Evolutionary conservation across 2,888 invertebrate genomes (phyloP), one percentile per base, ranked within the genome.

Genomic region (Pristionchus japonicus): DNA sequence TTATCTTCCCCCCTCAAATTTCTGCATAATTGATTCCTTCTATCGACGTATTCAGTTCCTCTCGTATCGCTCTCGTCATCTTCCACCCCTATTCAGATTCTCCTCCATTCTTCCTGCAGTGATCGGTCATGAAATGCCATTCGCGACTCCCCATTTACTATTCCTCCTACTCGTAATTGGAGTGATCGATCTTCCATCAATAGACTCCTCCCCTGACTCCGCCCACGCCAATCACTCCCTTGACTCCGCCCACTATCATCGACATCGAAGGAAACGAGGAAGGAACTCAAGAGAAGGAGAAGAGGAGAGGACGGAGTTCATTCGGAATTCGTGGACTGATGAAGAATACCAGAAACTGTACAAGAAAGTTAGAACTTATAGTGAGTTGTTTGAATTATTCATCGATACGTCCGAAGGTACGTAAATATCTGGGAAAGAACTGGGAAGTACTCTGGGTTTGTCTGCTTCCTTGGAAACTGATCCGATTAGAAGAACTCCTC

Each of bases 311-410:
- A 91, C 91, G 7, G 91, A 92, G 52, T 92, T 92, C 82, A 91
- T 92, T 34, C 70, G 92, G 17, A 91, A 90, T 0, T 90, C 91
- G 88, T 91, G 89, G 86, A 88, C 88, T n/a, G 91, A 92, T 64
- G 89, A 89, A 9, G 90, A 89, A 88, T 92, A 92, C 88, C 90
- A 90, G 85, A 91, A 91, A 64, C 74, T 91, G 47, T 92, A 91
- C 89, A 91, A 91, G 88, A 91, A 91, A 67, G 86, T 91, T 37
- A 84, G 92, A 34, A 92, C 92, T n/a, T 92, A 91, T 89, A 91
- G 92, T 92, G 77, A 91, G 92, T 86, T 70, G 11, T 6, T 6
- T 17, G 20, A 17, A 57, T 64, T n/a, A 27, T 64, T 64, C 23
- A 27, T 27, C 27, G 64, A 31, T 27, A 64, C 27, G 31, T 7